Conservation (phyloP, 53 echinoderm and acorn worm genomes). For the Temnopleurus reevesii region DNA sequence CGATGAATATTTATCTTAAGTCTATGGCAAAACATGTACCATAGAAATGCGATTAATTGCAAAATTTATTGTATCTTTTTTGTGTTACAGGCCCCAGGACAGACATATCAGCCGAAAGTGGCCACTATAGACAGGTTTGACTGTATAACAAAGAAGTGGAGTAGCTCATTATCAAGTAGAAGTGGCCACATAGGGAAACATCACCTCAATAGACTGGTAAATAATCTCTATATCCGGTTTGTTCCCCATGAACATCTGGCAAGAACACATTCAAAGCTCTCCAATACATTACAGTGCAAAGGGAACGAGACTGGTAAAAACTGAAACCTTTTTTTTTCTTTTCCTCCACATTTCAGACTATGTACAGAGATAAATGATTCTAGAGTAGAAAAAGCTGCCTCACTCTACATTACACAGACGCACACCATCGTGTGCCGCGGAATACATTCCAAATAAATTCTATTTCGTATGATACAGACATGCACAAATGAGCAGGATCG, state of each 20-base stretch:
- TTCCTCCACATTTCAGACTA: slow-evolving; percentile 33
- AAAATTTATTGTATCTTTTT: no score
- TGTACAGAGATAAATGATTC: slow-evolving; percentile 40
- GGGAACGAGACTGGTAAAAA: slow-evolving; percentile 26
- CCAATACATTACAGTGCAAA: slow-evolving; percentile 11
- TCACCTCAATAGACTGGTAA: slow-evolving; percentile 20
- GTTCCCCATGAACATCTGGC: slow-evolving; percentile 12
- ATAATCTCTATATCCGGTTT: background rate
- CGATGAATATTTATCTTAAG: no score
- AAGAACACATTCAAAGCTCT: slow-evolving; percentile 48
- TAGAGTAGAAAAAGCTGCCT: slow-evolving; percentile 57
- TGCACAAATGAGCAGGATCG: slow-evolving; percentile 19
- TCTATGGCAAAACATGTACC: no score
- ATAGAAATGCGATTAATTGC: no score
- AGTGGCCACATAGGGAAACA: background rate
- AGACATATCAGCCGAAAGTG: no score
- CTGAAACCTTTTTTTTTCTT: slow-evolving; percentile 10
- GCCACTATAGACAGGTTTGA: no score
- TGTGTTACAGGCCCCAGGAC: no score
- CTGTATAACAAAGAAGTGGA: slow-evolving; percentile 19
- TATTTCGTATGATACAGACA: slow-evolving; percentile 35
- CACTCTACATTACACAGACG: slow-evolving; percentile 40
- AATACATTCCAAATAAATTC: slow-evolving; percentile 39
- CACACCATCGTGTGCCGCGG: slow-evolving; percentile 26
- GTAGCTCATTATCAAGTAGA: background rate